These are phyloP conservation scores for Cordylochernes scorpioides DNA, from an alignment of 2,888 invertebrate genomes.

Conservation along the genomic window DNA sequence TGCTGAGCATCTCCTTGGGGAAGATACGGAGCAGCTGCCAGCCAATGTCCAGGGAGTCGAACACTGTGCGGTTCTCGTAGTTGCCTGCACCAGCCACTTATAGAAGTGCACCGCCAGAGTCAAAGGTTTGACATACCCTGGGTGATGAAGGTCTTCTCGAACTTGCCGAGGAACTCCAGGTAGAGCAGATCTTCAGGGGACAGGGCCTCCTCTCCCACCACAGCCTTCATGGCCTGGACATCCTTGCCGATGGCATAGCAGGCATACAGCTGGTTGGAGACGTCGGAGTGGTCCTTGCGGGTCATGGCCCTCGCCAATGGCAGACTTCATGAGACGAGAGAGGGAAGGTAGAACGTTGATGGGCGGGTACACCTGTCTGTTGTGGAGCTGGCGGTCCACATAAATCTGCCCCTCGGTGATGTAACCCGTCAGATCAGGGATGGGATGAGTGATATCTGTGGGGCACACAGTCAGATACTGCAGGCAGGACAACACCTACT, in stretches of 20 bases:
- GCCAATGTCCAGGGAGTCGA: conserved; percentile 95
- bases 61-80: conserved; percentile 96
- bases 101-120: conserved; percentile 1
- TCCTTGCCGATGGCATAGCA: conserved; percentile 99
- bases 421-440: conserved; percentile 98
- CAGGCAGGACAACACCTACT: background rate
- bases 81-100: conserved; percentile 34
- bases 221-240: conserved; percentile 98
- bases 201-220: conserved; percentile 95
- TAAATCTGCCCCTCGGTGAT: conserved; percentile 99
- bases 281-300: conserved; percentile 94
- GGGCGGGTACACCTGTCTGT: conserved; percentile 88
- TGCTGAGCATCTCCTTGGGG: conserved; percentile 99
- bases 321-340: conserved; percentile 99
- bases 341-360: conserved; percentile 95
- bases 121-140: conserved; percentile 25
- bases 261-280: conserved; percentile 97
- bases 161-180: conserved; percentile 91
- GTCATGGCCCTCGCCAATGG: conserved; percentile 62
- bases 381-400: conserved; percentile 95
- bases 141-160: conserved; percentile 98
- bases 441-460: conserved; percentile 92
- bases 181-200: conserved; percentile 97
- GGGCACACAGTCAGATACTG: background rate
- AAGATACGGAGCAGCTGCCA: conserved; percentile 99